phyloP scores from a whole-genome alignment of 2,113 vertebrate genomes.

The Tetrax tetrax region DNA sequence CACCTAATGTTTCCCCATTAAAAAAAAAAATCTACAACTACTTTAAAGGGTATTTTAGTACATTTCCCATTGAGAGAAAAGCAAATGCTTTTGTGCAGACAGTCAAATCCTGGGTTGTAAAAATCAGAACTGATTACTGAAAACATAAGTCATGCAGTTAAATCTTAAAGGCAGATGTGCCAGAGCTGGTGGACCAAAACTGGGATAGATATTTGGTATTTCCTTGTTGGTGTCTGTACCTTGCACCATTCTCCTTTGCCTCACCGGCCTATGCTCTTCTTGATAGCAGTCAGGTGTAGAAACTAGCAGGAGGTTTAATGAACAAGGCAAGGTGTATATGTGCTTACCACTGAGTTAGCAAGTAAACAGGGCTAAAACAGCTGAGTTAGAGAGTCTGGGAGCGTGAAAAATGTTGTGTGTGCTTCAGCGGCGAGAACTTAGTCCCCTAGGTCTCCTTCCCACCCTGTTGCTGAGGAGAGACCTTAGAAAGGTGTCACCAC shows the following conservation, averaged over 20 bases:
- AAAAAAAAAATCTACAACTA: not conserved
- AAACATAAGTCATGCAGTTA: not conserved
- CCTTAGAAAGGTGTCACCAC: not conserved
- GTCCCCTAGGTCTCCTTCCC: not conserved
- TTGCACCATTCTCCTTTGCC: not conserved
- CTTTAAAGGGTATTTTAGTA: not conserved
- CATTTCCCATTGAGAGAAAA: not conserved
- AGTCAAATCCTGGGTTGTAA: not conserved
- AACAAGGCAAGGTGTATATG: not conserved
- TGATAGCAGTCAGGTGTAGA: not conserved
- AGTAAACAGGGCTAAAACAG: not conserved
- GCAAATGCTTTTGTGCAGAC: not conserved
- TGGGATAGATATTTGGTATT: not conserved
- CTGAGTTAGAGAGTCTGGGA: not conserved
- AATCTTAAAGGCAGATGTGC: not conserved
- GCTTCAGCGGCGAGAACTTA: not conserved
- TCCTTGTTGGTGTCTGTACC: not conserved
- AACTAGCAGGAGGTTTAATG: not conserved
- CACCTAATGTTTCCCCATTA: constrained; percentile 10
- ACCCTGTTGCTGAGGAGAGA: not conserved
- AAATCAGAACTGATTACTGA: not conserved
- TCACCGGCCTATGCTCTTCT: not conserved
- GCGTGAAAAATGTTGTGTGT: not conserved
- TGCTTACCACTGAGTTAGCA: not conserved
- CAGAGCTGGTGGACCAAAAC: not conserved